Percentiles rank a stretch among this genome's conserved stretches.
These are phyloP conservation scores for Samia ricini DNA, from an alignment of 1,140 invertebrate species.

Conservation along the genomic window DNA sequence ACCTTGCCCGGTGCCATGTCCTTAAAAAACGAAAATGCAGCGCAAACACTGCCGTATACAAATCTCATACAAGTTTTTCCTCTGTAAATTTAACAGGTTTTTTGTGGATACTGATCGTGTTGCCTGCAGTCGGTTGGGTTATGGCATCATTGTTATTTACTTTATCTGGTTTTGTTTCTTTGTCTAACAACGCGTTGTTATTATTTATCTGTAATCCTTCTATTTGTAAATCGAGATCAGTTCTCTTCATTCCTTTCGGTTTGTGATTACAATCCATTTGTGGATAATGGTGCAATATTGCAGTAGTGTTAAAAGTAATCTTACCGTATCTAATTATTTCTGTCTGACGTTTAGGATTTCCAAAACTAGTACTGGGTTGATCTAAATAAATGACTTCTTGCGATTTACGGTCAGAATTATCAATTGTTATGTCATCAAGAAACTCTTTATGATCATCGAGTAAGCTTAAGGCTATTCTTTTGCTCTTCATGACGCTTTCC, in stretches of 20 bases:
- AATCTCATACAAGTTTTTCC: slow-evolving; percentile 73
- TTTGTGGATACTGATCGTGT: slow-evolving; percentile 42
- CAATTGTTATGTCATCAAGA: slow-evolving; percentile 36
- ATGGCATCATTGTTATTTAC: slow-evolving; percentile 49
- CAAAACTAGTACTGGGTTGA: slow-evolving; percentile 49
- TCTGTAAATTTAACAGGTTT: slow-evolving; percentile 61
- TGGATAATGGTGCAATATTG: slow-evolving; percentile 70
- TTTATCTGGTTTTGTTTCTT: slow-evolving; percentile 37
- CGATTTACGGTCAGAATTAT: slow-evolving; percentile 18
- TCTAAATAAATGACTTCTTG: background rate
- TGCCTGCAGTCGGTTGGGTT: slow-evolving; percentile 25
- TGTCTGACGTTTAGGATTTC: slow-evolving; percentile 40
- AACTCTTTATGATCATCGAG: slow-evolving; percentile 66
- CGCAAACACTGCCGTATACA: slow-evolving; percentile 46
- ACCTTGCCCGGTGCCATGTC: slow-evolving; percentile 38
- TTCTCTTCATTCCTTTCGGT: slow-evolving; percentile 43
- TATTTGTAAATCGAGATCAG: slow-evolving; percentile 45
- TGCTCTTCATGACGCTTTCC: slow-evolving; percentile 63
- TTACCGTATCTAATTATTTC: slow-evolving; percentile 66
- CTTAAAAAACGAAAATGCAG: slow-evolving; percentile 48
- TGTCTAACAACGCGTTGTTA: slow-evolving; percentile 49
- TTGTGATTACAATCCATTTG: slow-evolving; percentile 39
- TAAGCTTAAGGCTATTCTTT: slow-evolving; percentile 58
- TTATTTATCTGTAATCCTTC: slow-evolving; percentile 40
- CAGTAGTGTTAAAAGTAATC: slow-evolving; percentile 70